Percentiles rank a stretch among this genome's conserved stretches.
Conservation (phyloP, 2,113 vertebrate genomes). For the Hippocampus zosterae region DNA sequence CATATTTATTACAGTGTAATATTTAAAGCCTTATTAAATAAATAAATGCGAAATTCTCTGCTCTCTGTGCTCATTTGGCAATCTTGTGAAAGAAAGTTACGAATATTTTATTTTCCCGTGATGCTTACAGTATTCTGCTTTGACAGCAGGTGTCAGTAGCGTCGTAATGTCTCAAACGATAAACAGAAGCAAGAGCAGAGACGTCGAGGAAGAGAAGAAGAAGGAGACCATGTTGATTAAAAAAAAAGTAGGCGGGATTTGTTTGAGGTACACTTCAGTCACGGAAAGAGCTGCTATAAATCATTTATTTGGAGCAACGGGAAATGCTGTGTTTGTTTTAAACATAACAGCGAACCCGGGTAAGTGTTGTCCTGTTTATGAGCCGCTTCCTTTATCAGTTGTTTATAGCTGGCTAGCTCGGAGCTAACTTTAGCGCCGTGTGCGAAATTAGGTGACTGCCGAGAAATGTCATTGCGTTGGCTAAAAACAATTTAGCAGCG, state of each 20-base stretch:
- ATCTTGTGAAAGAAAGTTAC: too few species aligned
- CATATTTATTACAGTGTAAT: constrained; percentile 26
- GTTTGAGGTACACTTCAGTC: constrained; percentile 46
- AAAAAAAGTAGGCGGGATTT: constrained; percentile 70
- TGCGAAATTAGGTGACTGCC: constrained; percentile 40
- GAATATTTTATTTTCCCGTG: too few species aligned
- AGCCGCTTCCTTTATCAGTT: constrained; percentile 3
- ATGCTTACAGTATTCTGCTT: neutral
- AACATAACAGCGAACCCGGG: constrained; percentile 27
- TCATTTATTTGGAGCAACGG: constrained; percentile 10
- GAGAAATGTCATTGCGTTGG: neutral
- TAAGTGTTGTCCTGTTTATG: constrained; percentile 27
- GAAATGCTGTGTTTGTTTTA: constrained; percentile 14
- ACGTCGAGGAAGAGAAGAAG: constrained; percentile 52
- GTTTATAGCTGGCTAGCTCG: constrained; percentile 29
- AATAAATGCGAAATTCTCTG: neutral
- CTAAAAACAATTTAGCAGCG: too few species aligned
- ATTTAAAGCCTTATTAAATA: constrained; percentile 38
- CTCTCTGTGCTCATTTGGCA: neutral
- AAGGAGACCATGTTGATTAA: constrained; percentile 72
- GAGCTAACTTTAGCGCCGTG: constrained; percentile 46
- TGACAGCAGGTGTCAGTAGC: constrained; percentile 33
- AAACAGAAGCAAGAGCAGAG: constrained; percentile 25
- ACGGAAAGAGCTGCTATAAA: constrained; percentile 18
- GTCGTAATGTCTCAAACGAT: neutral